These are phyloP conservation scores for Smittia sp. DNA, from an alignment of 2,888 invertebrate species.

Conservation along the genomic window DNA sequence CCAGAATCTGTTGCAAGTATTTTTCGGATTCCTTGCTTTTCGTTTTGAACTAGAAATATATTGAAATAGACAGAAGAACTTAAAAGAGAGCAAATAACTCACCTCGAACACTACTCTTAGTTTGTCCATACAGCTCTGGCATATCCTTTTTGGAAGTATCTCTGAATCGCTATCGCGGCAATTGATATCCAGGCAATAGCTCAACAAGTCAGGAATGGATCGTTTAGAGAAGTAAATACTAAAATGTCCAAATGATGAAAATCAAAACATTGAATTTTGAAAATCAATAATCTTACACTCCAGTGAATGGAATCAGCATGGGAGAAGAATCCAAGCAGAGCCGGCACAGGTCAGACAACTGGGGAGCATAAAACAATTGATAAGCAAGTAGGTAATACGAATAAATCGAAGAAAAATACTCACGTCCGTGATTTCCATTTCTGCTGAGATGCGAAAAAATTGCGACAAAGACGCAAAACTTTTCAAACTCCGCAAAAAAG, in stretches of 20 bases:
- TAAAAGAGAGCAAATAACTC: too few species aligned
- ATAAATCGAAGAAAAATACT: too few species aligned
- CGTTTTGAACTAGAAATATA: too few species aligned
- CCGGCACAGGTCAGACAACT: constrained; percentile 15
- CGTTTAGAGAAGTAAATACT: too few species aligned
- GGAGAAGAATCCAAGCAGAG: constrained; percentile 13
- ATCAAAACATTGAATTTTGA: background rate
- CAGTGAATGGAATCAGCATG: constrained; percentile 11
- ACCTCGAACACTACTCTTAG: constrained; percentile 6
- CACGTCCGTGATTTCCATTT: too few species aligned
- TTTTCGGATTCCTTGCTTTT: constrained; percentile 13
- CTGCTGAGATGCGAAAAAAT: too few species aligned
- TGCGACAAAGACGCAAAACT: too few species aligned
- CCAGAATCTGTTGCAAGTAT: constrained; percentile 16
- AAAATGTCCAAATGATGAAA: too few species aligned
- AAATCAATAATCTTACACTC: background rate
- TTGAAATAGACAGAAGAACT: too few species aligned
- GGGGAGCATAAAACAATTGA: background rate
- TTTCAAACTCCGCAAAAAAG: too few species aligned
- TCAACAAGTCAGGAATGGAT: constrained; percentile 28
- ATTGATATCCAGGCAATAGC: constrained; percentile 22
- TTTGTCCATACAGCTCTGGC: constrained; percentile 23
- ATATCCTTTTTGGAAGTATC: constrained; percentile 21
- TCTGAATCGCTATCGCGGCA: background rate
- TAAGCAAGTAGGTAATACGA: background rate